Base-by-base conservation (phyloP, 2,113 vertebrate genomes). In the Lathamus discolor region DNA sequence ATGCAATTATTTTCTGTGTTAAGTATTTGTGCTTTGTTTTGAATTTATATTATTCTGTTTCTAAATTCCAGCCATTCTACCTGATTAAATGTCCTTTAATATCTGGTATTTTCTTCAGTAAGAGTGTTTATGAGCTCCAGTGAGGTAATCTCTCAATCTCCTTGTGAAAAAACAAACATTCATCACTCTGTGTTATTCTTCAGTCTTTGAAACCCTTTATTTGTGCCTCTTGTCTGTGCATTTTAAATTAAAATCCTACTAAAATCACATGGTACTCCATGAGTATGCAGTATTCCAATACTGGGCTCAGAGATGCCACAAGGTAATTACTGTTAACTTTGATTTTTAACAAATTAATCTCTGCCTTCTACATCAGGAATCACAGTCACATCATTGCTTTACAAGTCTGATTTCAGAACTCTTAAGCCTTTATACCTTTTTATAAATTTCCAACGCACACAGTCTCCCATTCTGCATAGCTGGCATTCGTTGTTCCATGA, bases 81-180 rank as follows among this genome's bases (percentile, higher is more conserved):
- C 10, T 72, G 37, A 88, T 85, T 90, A 91, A 94, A 92, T 11
- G 54, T 83, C 46, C 37, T 77, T 66, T 74, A 70, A n/a, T 67
- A 63, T 39, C 62, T 93, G 46, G 54, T 55, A 81, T 94, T 95
- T 95, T 80, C 85, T 88, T 95, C 62, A 64, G 31, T 52, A 39
- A 82, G 16, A 55, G 31, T 22, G 43, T 86, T 89, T 75, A 29
- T 41, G 57, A 62, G 31, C 46, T 77, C 6, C 72, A 63, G 76
- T 46, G 31, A 88, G 73, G 44, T 46, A 86, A 82, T 14, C 27
- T 75, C 62, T 89, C 78, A 52, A 44, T 73, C 72, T 88, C 25
- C 37, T 73, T 35, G 15, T 68, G 70, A 72, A 84, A 89, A 73
- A 57, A 1, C 7, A 88, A 83, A 72, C 35, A 57, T 86, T 81